phyloP scores from a whole-genome alignment of 1,140 invertebrate species.

The Chrysoperla carnea region DNA sequence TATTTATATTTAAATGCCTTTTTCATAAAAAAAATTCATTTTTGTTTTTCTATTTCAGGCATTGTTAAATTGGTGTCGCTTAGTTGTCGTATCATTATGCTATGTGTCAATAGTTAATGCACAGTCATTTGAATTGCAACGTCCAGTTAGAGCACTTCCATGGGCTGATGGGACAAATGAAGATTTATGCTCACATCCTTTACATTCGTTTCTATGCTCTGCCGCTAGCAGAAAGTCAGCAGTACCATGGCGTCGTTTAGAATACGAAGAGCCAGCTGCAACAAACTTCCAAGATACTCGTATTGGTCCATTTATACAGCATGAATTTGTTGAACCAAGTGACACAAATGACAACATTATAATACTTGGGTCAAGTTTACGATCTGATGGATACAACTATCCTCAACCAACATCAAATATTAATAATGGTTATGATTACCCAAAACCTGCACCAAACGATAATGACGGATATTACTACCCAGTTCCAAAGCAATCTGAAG shows the following conservation, averaged over 20 bases:
- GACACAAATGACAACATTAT: neutral
- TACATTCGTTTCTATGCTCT: conserved; percentile 1
- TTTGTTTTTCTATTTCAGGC: too few species aligned
- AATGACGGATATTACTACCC: too few species aligned
- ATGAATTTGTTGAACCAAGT: neutral
- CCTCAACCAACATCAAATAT: neutral
- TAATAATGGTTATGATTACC: neutral
- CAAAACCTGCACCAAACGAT: too few species aligned
- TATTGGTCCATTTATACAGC: neutral
- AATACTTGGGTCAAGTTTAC: neutral
- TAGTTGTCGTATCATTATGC: neutral
- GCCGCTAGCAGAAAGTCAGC: neutral
- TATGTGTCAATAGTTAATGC: neutral
- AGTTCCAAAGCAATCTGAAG: too few species aligned
- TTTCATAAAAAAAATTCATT: too few species aligned
- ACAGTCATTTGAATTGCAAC: neutral
- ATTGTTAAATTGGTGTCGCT: too few species aligned
- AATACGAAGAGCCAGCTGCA: neutral
- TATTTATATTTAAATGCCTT: too few species aligned
- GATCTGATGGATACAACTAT: neutral
- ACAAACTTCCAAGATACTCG: neutral
- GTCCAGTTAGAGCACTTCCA: neutral
- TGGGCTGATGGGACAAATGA: neutral
- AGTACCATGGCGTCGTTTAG: neutral
- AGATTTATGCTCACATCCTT: conserved; percentile 1